Conservation (phyloP, 1,140 invertebrate genomes). For the Lepidostoma basale region DNA sequence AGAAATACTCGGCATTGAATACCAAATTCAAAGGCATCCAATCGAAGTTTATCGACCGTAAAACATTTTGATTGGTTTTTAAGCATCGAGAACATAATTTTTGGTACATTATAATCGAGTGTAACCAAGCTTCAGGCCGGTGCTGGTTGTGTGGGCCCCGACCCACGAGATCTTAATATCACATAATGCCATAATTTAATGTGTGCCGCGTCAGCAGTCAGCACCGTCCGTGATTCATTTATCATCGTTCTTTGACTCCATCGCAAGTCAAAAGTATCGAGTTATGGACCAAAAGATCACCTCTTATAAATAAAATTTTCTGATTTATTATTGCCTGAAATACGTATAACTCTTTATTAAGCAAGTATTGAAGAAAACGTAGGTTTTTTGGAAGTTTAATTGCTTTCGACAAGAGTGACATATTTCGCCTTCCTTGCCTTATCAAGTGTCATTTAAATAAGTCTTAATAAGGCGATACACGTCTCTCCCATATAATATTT, state of each 20-base stretch:
- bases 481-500: too few species aligned
- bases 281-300: too few species aligned
- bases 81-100: not conserved
- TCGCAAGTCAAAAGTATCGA: too few species aligned
- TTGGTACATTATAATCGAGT: not conserved
- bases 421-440: not conserved
- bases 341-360: too few species aligned
- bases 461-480: too few species aligned
- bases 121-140: not conserved
- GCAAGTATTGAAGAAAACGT: too few species aligned
- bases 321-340: too few species aligned
- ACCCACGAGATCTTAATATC: not conserved
- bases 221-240: conserved; percentile 15
- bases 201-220: not conserved
- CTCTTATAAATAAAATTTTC: too few species aligned
- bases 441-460: too few species aligned
- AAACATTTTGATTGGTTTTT: not conserved
- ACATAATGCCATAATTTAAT: conserved; percentile 2
- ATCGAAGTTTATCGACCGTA: not conserved
- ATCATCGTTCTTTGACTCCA: not conserved
- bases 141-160: not conserved
- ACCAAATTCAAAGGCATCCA: too few species aligned
- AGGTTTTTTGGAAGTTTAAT: too few species aligned
- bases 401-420: not conserved
- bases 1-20: too few species aligned